phyloP scores from a whole-genome alignment of 2,797 vertebrate genomes.

The Telmatherina bonti region DNA sequence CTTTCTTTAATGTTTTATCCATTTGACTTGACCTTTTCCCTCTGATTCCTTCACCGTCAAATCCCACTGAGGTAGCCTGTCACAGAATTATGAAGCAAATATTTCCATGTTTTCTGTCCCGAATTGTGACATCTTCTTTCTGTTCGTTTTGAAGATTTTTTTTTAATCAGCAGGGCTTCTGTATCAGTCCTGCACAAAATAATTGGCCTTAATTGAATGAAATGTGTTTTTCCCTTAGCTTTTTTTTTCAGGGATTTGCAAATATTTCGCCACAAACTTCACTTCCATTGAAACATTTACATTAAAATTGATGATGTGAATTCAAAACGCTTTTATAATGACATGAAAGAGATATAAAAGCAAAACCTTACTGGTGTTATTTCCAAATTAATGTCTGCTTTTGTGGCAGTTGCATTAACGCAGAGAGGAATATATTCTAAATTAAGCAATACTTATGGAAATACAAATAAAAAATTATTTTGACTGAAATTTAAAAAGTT shows the following conservation, averaged over 20 bases:
- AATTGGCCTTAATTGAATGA: constrained; percentile 1
- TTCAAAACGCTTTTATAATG: neutral
- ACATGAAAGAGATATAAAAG: neutral
- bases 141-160: constrained; percentile 7
- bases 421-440: neutral
- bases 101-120: too few species aligned
- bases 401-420: neutral
- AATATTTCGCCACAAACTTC: neutral
- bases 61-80: neutral
- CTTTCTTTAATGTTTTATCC: constrained; percentile 21
- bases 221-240: constrained; percentile 28
- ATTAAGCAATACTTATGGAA: too few species aligned
- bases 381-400: too few species aligned
- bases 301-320: neutral
- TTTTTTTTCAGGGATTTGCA: constrained; percentile 9
- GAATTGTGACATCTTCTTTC: neutral
- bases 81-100: constrained; percentile 4
- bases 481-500: neutral
- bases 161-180: neutral
- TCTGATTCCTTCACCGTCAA: neutral
- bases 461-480: neutral
- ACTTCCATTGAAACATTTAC: neutral
- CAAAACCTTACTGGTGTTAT: too few species aligned
- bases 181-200: constrained; percentile 19
- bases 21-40: constrained; percentile 17